Evolutionary conservation across 2,888 invertebrate species (phyloP).

Genomic region (Hirtodrosophila cameraria): DNA sequence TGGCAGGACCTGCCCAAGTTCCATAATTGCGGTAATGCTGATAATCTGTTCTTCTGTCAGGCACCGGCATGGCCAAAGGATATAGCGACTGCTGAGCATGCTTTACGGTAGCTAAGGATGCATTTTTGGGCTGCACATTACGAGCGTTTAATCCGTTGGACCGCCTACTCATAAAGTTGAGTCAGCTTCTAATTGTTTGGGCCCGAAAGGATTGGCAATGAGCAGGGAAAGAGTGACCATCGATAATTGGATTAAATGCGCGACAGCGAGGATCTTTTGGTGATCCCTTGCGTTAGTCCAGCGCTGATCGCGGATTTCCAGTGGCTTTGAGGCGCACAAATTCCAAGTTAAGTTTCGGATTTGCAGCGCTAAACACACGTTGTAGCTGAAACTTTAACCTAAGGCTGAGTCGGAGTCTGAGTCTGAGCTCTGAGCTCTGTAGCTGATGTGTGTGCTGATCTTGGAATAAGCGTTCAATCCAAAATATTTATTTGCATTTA

Average conservation of each 20-base stretch:
- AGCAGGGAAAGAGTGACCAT: constrained; percentile 40
- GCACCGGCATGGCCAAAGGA: not conserved
- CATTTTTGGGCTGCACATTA: constrained; percentile 39
- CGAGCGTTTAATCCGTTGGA: constrained; percentile 47
- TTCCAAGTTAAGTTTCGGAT: constrained; percentile 66
- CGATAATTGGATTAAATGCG: constrained; percentile 75
- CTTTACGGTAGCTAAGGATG: constrained; percentile 29
- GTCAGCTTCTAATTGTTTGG: constrained; percentile 66
- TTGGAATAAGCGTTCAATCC: constrained; percentile 53
- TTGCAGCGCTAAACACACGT: constrained; percentile 47
- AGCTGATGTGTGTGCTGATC: constrained; percentile 34
- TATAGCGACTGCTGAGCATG: constrained; percentile 4
- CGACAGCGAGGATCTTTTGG: constrained; percentile 21
- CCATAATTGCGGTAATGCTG: constrained; percentile 80
- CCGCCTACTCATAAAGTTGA: constrained; percentile 63
- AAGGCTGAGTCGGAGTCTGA: not conserved
- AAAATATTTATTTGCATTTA: constrained; percentile 74
- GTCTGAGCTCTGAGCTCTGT: not conserved
- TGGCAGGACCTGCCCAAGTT: constrained; percentile 73
- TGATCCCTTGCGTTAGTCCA: constrained; percentile 55
- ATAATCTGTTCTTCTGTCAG: constrained; percentile 69
- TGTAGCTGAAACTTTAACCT: not conserved
- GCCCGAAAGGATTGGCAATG: constrained; percentile 49
- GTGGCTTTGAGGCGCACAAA: constrained; percentile 62
- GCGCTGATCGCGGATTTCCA: constrained; percentile 65